Conservation (phyloP, 2,888 invertebrate genomes). For the Dichetophora obliterata region DNA sequence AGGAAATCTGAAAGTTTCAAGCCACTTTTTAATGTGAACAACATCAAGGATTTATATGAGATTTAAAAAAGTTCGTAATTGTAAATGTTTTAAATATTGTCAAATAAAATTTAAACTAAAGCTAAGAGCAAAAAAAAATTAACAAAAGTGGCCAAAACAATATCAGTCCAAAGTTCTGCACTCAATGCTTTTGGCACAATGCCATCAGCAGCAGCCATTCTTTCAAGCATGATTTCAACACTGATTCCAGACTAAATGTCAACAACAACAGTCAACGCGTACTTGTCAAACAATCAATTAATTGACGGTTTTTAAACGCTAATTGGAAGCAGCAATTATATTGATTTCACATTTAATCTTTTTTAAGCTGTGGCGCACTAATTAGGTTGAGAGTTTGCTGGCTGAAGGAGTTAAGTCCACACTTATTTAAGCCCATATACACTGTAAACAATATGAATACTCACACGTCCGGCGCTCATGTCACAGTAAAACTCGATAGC, state of each 20-base stretch:
- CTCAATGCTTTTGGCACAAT: not conserved
- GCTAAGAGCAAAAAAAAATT: too few species aligned
- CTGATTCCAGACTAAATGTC: slow-evolving; percentile 9
- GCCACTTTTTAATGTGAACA: too few species aligned
- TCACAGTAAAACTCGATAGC: slow-evolving; percentile 65
- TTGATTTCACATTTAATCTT: slow-evolving; percentile 1
- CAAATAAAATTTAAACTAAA: too few species aligned
- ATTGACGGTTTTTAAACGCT: slow-evolving; percentile 17
- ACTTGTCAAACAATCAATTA: not conserved
- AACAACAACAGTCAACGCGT: not conserved
- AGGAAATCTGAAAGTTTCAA: too few species aligned
- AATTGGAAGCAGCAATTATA: slow-evolving; percentile 29
- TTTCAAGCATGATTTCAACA: not conserved
- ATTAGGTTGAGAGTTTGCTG: not conserved
- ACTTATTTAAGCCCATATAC: not conserved
- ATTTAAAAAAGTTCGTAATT: too few species aligned
- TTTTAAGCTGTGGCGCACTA: not conserved
- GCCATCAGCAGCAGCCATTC: not conserved
- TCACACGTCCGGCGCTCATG: slow-evolving; percentile 64
- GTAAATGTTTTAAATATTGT: too few species aligned
- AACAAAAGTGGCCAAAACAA: too few species aligned
- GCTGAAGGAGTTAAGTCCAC: not conserved
- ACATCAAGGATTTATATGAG: too few species aligned
- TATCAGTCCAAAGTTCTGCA: too few species aligned
- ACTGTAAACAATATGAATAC: slow-evolving; percentile 47